phyloP scores from a whole-genome alignment of 2,113 vertebrate species.

The Tautogolabrus adspersus region DNA sequence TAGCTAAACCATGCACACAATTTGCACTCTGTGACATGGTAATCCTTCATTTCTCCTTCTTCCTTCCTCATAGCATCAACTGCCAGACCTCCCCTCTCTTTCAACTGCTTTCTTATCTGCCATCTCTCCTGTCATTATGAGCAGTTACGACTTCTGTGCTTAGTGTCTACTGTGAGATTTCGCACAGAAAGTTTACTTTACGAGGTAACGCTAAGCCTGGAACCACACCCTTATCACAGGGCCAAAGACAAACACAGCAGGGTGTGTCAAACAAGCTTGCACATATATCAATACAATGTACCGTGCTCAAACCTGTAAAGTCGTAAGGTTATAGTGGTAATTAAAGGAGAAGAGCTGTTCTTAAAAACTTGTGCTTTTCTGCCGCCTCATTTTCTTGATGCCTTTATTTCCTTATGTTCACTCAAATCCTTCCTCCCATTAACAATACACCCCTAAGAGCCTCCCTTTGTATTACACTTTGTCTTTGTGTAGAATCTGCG shows the following conservation, averaged over 20 bases:
- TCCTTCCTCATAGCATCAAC: not conserved
- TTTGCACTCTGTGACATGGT: slow-evolving; percentile 5
- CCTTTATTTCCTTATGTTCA: slow-evolving; percentile 40
- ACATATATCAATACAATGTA: slow-evolving; percentile 26
- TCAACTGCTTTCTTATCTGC: slow-evolving; percentile 26
- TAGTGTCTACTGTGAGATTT: slow-evolving; percentile 55
- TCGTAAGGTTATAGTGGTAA: not conserved
- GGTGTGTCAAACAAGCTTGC: slow-evolving; percentile 67
- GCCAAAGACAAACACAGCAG: slow-evolving; percentile 71
- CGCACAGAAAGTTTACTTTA: slow-evolving; percentile 39
- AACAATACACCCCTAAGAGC: not conserved
- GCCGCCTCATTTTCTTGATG: not conserved
- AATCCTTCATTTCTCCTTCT: slow-evolving; percentile 43
- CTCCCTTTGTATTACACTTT: not conserved
- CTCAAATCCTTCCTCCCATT: slow-evolving; percentile 12
- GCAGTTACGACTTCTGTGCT: slow-evolving; percentile 17
- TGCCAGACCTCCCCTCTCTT: not conserved
- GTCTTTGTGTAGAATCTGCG: slow-evolving; percentile 88
- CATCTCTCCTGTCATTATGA: slow-evolving; percentile 10
- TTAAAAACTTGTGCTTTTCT: slow-evolving; percentile 13
- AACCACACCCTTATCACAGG: slow-evolving; percentile 73
- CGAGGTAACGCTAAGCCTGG: slow-evolving; percentile 27
- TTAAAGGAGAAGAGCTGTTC: not conserved
- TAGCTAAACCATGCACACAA: slow-evolving; percentile 9
- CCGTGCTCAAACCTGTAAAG: slow-evolving; percentile 60